Conservation (phyloP, 2,113 vertebrate species). For the Recurvirostra avosetta region DNA sequence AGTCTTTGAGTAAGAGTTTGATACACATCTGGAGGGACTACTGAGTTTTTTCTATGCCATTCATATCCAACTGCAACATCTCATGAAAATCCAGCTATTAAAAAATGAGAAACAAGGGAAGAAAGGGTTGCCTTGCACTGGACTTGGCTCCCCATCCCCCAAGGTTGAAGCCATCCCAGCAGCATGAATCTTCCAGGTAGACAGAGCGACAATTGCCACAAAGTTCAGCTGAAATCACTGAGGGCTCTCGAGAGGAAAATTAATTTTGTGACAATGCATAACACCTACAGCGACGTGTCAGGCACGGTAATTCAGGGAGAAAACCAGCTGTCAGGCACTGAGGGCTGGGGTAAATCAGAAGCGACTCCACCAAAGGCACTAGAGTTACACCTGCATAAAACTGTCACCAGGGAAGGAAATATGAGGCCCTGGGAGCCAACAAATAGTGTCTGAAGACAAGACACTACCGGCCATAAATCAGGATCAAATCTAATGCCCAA, state of each 20-base stretch:
- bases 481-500: neutral
- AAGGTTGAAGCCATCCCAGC: neutral
- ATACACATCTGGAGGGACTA: neutral
- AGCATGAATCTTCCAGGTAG: neutral
- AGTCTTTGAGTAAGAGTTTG: neutral
- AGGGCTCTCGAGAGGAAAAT: constrained; percentile 9
- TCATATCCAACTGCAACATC: neutral
- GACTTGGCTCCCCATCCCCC: neutral
- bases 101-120: neutral
- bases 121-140: neutral
- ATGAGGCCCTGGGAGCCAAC: neutral
- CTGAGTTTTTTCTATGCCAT: neutral
- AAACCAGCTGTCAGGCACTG: neutral
- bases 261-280: constrained; percentile 9
- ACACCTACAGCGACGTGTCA: neutral
- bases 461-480: neutral
- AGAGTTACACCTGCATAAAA: constrained; percentile 1
- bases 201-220: neutral
- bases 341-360: neutral
- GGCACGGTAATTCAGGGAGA: neutral
- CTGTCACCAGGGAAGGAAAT: neutral
- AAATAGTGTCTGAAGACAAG: neutral
- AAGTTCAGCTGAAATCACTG: constrained; percentile 28
- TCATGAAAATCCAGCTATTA: neutral
- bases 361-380: neutral